phyloP scores from a whole-genome alignment of 53 echinoderm and acorn worm species.

The Stichopus horrens region DNA sequence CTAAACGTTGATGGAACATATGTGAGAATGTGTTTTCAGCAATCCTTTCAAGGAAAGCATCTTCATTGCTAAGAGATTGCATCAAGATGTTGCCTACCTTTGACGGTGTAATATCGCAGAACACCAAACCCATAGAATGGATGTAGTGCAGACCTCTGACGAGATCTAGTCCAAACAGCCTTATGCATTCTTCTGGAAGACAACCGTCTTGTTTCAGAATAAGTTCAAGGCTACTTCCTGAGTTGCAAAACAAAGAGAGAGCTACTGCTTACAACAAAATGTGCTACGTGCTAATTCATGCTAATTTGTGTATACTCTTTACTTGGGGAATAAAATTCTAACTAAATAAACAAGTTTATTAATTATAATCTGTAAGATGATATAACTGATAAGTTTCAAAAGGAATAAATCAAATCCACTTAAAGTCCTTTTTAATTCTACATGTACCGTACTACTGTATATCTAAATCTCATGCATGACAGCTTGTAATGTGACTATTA shows the following conservation, averaged over 20 bases:
- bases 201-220: slow-evolving; percentile 82
- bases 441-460: too few relatives aligned
- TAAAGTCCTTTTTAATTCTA: too few relatives aligned
- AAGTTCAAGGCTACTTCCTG: slow-evolving; percentile 79
- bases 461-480: too few relatives aligned
- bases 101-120: slow-evolving; percentile 85
- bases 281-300: background rate
- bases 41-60: too few relatives aligned
- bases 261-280: background rate
- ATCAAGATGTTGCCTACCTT: slow-evolving; percentile 60
- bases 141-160: slow-evolving; percentile 93
- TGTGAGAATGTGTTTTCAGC: too few relatives aligned
- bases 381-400: background rate
- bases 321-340: too few relatives aligned
- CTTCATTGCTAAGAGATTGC: background rate
- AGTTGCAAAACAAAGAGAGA: background rate
- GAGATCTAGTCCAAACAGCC: slow-evolving; percentile 83
- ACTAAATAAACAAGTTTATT: background rate
- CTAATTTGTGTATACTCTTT: too few relatives aligned
- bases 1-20: too few relatives aligned
- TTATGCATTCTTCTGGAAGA: slow-evolving; percentile 79
- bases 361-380: background rate
- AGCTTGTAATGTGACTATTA: too few relatives aligned
- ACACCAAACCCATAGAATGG: slow-evolving; percentile 91
- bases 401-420: too few relatives aligned